Evolutionary conservation across 2,113 vertebrate genomes (phyloP).

Genomic region (Melanotaenia duboulayi): DNA sequence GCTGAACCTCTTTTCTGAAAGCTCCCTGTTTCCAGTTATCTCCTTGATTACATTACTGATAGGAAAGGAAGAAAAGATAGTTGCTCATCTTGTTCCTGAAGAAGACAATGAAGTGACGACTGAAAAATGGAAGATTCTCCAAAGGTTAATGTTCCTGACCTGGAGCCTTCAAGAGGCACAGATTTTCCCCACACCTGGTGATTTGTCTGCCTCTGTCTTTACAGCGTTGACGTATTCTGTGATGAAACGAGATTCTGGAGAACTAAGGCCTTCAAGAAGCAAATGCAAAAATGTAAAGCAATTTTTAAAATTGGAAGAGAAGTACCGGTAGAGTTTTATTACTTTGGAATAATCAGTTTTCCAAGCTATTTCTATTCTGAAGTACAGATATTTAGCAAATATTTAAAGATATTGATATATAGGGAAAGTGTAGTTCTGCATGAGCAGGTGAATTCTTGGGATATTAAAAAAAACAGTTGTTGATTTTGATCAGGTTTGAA

Average conservation of each 20-base stretch:
- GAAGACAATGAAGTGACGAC: conserved; percentile 12
- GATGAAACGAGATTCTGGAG: conserved; percentile 21
- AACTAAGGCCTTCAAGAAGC: not conserved
- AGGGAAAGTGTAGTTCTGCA: too few species aligned
- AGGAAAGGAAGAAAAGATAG: not conserved
- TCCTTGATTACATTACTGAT: conserved; percentile 15
- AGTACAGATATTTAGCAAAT: too few species aligned
- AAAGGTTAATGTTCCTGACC: conserved; percentile 48
- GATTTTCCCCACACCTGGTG: not conserved
- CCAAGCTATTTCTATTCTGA: too few species aligned
- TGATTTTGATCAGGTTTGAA: too few species aligned
- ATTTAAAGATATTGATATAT: too few species aligned
- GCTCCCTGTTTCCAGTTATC: not conserved
- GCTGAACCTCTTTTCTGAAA: not conserved
- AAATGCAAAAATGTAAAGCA: conserved; percentile 15
- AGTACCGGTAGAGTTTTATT: too few species aligned
- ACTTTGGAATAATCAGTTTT: too few species aligned
- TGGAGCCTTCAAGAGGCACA: conserved; percentile 21
- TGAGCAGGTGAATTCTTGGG: too few species aligned
- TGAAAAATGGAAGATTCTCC: conserved; percentile 16
- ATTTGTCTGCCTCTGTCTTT: conserved; percentile 2
- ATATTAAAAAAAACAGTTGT: too few species aligned
- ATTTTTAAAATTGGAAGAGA: not conserved
- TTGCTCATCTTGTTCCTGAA: conserved; percentile 12
- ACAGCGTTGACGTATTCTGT: conserved; percentile 8